A percentile compares a stretch with the other conserved stretches of the same genome.
Evolutionary conservation across 2,888 invertebrate species (phyloP).

Genomic region (Eupithecia pulchellata): DNA sequence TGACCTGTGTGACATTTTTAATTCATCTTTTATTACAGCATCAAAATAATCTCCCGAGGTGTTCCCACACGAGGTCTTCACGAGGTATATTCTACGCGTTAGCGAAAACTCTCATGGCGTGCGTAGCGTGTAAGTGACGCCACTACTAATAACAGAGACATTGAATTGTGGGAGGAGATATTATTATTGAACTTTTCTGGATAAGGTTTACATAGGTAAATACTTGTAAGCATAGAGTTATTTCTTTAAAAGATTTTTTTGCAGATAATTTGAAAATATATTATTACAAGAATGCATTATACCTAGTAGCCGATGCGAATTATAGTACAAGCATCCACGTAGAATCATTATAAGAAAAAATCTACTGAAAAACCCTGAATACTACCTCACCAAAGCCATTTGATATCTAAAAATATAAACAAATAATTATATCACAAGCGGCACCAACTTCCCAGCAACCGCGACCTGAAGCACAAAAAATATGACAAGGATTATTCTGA

Average conservation of each 20-base stretch:
- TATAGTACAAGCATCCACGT: neutral
- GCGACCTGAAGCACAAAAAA: constrained; percentile 12
- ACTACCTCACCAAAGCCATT: neutral
- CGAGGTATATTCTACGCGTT: constrained; percentile 58
- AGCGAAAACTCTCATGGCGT: constrained; percentile 34
- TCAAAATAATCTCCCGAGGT: constrained; percentile 17
- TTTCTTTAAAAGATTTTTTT: neutral
- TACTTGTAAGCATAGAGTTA: neutral
- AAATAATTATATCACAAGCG: neutral
- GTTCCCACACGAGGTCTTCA: constrained; percentile 48
- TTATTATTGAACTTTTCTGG: neutral
- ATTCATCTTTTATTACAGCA: constrained; percentile 23
- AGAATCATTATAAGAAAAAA: neutral
- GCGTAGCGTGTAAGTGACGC: neutral
- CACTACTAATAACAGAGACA: neutral
- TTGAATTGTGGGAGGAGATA: neutral
- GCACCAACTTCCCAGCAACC: neutral
- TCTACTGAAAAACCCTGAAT: too few relatives aligned
- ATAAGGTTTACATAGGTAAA: too few relatives aligned
- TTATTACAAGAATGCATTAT: neutral
- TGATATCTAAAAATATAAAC: neutral
- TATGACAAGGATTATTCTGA: constrained; percentile 59
- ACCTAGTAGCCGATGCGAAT: neutral
- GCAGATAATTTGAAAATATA: neutral
- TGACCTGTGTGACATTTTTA: constrained; percentile 15